phyloP scores from a whole-genome alignment of 2,888 invertebrate genomes.

The Dryobotodes eremita region DNA sequence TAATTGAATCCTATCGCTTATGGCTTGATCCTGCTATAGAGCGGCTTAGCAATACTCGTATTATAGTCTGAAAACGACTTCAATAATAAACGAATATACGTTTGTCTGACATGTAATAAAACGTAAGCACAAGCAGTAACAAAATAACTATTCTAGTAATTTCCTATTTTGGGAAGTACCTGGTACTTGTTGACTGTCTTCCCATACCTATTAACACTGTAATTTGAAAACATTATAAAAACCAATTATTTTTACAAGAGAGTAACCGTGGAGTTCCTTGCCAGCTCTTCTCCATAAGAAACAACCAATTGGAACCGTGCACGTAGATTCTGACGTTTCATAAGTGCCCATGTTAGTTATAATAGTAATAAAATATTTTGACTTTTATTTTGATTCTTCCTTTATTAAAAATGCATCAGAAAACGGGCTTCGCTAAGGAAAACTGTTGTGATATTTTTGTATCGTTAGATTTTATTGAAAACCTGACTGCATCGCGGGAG shows the following conservation, averaged over 20 bases:
- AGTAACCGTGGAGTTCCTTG: neutral
- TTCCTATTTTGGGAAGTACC: neutral
- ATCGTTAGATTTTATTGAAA: conserved; percentile 10
- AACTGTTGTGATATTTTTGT: neutral
- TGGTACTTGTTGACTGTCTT: neutral
- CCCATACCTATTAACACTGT: neutral
- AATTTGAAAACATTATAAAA: neutral
- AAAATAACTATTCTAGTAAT: neutral
- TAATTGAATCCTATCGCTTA: conserved; percentile 53
- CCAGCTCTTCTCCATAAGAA: neutral
- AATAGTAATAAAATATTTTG: neutral
- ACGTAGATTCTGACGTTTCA: neutral
- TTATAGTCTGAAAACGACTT: conserved; percentile 48
- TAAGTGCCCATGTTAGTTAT: neutral
- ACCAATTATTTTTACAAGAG: neutral
- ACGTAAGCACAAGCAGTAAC: neutral
- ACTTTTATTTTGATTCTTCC: neutral
- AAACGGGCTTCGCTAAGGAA: neutral
- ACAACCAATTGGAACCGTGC: neutral
- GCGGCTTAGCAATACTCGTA: conserved; percentile 45
- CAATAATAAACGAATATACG: conserved; percentile 48
- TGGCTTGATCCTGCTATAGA: conserved; percentile 45
- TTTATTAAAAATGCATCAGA: neutral
- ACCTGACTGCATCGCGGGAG: conserved; percentile 14
- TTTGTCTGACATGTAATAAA: conserved; percentile 7